A percentile compares a stretch with the other conserved stretches of the same genome.
Evolutionary conservation across 2,888 invertebrate species (phyloP).

Genomic region (Syritta pipiens): DNA sequence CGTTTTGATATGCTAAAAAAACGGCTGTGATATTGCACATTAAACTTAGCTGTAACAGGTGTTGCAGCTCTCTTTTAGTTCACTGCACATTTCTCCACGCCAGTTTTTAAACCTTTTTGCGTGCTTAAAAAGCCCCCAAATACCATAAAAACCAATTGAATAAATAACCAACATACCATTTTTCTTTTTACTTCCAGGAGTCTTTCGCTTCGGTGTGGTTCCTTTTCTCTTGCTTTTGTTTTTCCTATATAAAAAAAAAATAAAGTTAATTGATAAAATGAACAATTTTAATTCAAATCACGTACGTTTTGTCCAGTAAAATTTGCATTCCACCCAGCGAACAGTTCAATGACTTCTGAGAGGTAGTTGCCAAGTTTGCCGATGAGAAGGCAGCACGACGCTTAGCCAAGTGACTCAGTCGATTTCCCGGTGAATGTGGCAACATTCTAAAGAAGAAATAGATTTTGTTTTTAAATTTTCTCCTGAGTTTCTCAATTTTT

Average conservation of each 20-base stretch:
- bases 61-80: too few relatives aligned
- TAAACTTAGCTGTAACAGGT: too few relatives aligned
- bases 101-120: too few relatives aligned
- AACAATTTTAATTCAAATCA: not conserved
- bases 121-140: too few relatives aligned
- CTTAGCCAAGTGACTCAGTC: slow-evolving; percentile 88
- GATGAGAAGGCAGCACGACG: slow-evolving; percentile 88
- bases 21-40: too few relatives aligned
- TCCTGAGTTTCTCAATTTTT: too few relatives aligned
- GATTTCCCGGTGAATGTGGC: slow-evolving; percentile 86
- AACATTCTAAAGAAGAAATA: slow-evolving; percentile 76
- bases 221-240: slow-evolving; percentile 74
- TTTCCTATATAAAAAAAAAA: slow-evolving; percentile 71
- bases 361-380: slow-evolving; percentile 82
- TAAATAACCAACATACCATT: slow-evolving; percentile 71
- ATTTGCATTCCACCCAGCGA: slow-evolving; percentile 75
- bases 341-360: slow-evolving; percentile 75
- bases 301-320: slow-evolving; percentile 75
- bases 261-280: slow-evolving; percentile 1
- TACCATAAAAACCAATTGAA: not conserved
- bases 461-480: too few relatives aligned
- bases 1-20: too few relatives aligned
- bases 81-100: too few relatives aligned
- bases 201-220: slow-evolving; percentile 80
- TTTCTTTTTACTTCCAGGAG: slow-evolving; percentile 81